Evolutionary conservation across 2,113 vertebrate species (phyloP).

Genomic region (Tympanuchus pallidicinctus): DNA sequence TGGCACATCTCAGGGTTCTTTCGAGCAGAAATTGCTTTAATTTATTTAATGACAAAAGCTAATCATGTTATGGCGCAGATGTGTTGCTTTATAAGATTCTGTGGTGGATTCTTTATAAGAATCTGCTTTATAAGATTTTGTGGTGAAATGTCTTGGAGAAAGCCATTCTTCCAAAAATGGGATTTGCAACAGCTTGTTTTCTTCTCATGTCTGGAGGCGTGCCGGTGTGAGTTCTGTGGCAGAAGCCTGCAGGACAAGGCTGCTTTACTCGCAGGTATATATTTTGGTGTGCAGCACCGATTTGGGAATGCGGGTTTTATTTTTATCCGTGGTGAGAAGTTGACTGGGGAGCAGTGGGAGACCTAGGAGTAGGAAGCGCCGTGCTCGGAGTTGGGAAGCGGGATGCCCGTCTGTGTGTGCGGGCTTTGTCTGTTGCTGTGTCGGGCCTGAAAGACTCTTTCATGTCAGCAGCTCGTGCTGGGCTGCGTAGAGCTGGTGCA

Average conservation of each 20-base stretch:
- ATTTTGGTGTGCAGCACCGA: background rate
- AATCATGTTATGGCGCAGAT: background rate
- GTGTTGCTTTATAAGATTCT: background rate
- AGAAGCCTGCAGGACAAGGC: background rate
- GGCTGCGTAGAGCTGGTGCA: background rate
- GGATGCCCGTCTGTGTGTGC: background rate
- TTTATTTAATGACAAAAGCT: constrained; percentile 50
- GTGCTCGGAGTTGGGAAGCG: background rate
- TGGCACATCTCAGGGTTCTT: background rate
- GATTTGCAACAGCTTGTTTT: background rate
- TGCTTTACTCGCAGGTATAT: background rate
- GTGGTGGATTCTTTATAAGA: background rate
- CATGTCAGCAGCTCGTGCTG: rapidly evolving
- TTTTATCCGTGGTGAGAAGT: background rate
- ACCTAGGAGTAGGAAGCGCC: background rate
- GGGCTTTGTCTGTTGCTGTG: background rate
- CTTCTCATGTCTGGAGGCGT: background rate
- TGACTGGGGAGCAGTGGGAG: background rate
- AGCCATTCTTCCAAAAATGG: background rate
- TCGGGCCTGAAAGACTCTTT: background rate
- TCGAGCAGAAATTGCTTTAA: constrained; percentile 15
- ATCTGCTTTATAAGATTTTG: no score
- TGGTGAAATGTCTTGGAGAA: constrained; percentile 7
- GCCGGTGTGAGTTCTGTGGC: background rate
- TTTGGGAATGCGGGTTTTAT: background rate